Conservation (phyloP, 2,113 vertebrate genomes). For the Perca schrenkii region DNA sequence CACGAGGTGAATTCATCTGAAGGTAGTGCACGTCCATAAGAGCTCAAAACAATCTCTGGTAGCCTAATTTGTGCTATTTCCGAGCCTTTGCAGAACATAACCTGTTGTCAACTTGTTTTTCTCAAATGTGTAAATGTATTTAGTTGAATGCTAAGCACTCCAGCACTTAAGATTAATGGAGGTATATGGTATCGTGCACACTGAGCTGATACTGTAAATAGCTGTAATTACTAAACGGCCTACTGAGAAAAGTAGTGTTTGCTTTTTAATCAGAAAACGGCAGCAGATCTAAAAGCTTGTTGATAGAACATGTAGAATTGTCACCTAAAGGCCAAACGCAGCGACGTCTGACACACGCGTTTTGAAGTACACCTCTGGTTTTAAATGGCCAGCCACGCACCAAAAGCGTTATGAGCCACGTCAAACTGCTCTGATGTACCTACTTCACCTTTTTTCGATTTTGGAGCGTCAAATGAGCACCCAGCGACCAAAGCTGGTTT, state of each 20-base stretch:
- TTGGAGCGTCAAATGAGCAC: too few species aligned
- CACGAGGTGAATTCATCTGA: conserved; percentile 46
- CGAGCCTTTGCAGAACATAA: conserved; percentile 18
- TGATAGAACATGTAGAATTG: conserved; percentile 5
- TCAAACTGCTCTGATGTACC: too few species aligned
- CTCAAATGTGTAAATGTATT: conserved; percentile 10
- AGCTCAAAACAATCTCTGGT: conserved; percentile 33
- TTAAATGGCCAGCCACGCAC: too few species aligned
- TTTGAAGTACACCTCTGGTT: too few species aligned
- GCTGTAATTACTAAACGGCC: conserved; percentile 21
- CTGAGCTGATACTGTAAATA: conserved; percentile 33
- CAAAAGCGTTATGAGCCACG: too few species aligned
- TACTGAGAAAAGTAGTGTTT: neutral
- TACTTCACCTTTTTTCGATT: too few species aligned
- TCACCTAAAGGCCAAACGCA: neutral
- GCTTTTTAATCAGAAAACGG: conserved; percentile 7
- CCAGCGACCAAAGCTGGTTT: too few species aligned
- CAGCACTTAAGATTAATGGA: conserved; percentile 18
- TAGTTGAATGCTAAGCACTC: neutral
- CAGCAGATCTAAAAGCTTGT: conserved; percentile 12
- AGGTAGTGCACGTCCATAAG: conserved; percentile 26
- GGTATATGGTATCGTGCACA: neutral
- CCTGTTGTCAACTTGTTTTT: conserved; percentile 32
- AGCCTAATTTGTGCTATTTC: conserved; percentile 37
- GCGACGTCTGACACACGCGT: neutral